Conservation (phyloP, 1,140 invertebrate species). For the Orius insidiosus region DNA sequence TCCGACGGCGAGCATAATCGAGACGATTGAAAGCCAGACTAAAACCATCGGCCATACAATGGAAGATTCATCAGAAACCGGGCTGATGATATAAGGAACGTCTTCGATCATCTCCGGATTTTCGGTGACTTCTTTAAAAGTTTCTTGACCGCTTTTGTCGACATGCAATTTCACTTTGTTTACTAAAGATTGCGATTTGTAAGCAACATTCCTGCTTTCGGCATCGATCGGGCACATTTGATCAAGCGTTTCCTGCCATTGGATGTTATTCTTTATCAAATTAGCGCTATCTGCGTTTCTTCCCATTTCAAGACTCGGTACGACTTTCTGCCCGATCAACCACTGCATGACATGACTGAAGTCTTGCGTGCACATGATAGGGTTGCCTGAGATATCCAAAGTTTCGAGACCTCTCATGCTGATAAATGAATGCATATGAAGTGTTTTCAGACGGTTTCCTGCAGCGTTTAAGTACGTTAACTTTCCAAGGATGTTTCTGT, state of each 20-base stretch:
- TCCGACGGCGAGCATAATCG: constrained; percentile 5
- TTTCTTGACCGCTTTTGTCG: too few relatives aligned
- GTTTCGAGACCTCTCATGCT: constrained; percentile 19
- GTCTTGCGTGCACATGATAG: constrained; percentile 27
- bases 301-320: constrained; percentile 22
- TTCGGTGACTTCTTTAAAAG: too few relatives aligned
- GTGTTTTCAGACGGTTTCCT: constrained; percentile 20
- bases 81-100: background rate
- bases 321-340: constrained; percentile 26
- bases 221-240: constrained; percentile 10
- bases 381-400: constrained; percentile 28
- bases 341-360: constrained; percentile 28
- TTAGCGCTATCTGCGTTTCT: constrained; percentile 6
- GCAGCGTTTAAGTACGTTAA: constrained; percentile 1
- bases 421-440: constrained; percentile 16
- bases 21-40: constrained; percentile 6
- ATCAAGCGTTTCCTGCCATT: constrained; percentile 14
- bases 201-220: too few relatives aligned
- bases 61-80: constrained; percentile 5
- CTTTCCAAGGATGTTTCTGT: constrained; percentile 30
- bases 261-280: constrained; percentile 10
- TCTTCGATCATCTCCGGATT: too few relatives aligned
- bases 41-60: constrained; percentile 9
- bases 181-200: too few relatives aligned
- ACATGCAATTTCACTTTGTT: too few relatives aligned